Evolutionary conservation across 2,797 vertebrate genomes (phyloP), one percentile per base, ranked within the genome.

Genomic region (Corythornis leucogaster): DNA sequence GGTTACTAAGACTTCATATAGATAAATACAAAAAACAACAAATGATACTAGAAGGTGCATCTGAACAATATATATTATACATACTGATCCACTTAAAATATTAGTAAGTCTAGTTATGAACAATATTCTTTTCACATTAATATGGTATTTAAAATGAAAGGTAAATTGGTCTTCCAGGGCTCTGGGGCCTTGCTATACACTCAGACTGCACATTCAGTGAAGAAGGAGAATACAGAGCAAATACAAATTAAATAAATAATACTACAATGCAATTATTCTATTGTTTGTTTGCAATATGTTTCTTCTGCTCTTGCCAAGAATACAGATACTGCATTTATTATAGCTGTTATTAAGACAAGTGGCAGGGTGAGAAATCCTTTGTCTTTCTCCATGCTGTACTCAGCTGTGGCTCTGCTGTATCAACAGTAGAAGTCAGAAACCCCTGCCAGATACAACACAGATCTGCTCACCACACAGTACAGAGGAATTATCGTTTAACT

Each of bases 201-300:
- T 85, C 76, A 64, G 61, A 38, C 57, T 81, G 42, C 38, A 64
- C 51, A 73, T 0, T 0, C 45, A 74, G 67, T 12, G 45, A 87
- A 48, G 51, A n/a, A 54, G 17, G 8, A 90, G 59, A 91, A 86
- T 67, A 61, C 81, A 55, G 5, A 89, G 59, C 59, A 93, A 92
- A 87, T 76, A 80, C 38, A 73, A 82, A 92, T 42, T 57, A 92
- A 78, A 69, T 87, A 87, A 89, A 51, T 84, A 84, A 79, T 30
- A 73, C 35, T 46, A 71, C 2, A 6, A 30, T 42, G 70, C 67
- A 81, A 61, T 79, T 89, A 86, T 84, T 93, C 59, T 74, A 38
- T 12, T 59, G 80, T 55, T 92, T 80, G 43, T 87, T 92, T 92
- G 69, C 35, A 58, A 15, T 20, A 26, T 33, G 18, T 42, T 91